Conservation (phyloP, 92 coral and sea anemone species). For the Porites evermanni region DNA sequence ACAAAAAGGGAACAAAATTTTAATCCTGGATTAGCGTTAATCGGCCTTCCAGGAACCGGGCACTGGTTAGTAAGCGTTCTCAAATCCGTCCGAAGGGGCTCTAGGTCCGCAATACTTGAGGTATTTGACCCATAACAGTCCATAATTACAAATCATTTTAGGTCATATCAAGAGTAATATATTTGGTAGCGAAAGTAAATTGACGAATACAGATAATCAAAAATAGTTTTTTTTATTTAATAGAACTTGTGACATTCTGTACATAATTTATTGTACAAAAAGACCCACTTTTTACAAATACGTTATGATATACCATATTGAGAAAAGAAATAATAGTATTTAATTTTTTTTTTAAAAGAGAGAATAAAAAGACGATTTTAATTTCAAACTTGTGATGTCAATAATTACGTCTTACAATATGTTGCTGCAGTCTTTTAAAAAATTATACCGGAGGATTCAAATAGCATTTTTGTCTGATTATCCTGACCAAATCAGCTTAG, state of each 20-base stretch:
- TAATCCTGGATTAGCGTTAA: too few relatives aligned
- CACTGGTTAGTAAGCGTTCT: too few relatives aligned
- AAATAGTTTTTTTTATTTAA: conserved; percentile 1
- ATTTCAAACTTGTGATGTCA: not conserved
- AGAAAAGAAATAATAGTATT: not conserved
- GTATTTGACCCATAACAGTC: too few relatives aligned
- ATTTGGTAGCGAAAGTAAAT: not conserved
- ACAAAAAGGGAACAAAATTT: too few relatives aligned
- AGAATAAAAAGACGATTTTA: not conserved
- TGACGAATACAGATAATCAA: not conserved
- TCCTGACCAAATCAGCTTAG: too few relatives aligned
- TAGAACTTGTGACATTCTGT: not conserved
- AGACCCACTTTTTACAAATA: not conserved
- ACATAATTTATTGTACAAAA: conserved; percentile 14
- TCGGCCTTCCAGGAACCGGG: too few relatives aligned
- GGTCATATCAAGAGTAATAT: too few relatives aligned
- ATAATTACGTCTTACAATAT: not conserved
- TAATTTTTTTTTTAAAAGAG: conserved; percentile 15
- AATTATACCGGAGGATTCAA: not conserved
- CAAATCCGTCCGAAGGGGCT: too few relatives aligned
- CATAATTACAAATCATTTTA: too few relatives aligned
- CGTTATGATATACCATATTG: conserved; percentile 9
- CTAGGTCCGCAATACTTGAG: too few relatives aligned
- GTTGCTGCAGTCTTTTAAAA: not conserved
- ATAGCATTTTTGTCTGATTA: too few relatives aligned